Evolutionary conservation across 2,797 vertebrate genomes (phyloP), one percentile per base, ranked within the genome.

Genomic region (Rhinoraja longicauda): DNA sequence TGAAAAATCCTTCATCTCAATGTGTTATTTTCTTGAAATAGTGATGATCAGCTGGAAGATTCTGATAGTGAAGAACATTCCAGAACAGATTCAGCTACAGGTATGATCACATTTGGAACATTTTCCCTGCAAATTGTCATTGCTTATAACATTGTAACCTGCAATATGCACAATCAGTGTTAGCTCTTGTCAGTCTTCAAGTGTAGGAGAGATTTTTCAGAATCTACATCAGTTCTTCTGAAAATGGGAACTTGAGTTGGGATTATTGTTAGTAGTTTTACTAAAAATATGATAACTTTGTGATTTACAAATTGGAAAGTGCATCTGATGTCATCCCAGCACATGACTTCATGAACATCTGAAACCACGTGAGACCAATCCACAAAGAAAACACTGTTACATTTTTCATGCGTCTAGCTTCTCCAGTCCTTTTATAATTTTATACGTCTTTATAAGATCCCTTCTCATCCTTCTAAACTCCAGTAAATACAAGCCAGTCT

Each of bases 51-150:
- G 94, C 94, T 99, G 95, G 99, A 99, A 95, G 99, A 99, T 96
- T 99, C 99, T 59, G 99, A 99, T 96, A 99, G 98, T 93, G 99
- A 99, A 96, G 98, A 99, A 93, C 99, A 98, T 97, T 99, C 99
- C 96, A 97, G 98, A 95, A 99, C 99, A 0, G 99, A 99, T 96
- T 99, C 98, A 90, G 97, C 99, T 93, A 98, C 98, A 94, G 99
- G 99, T 99, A 96, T 72, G 94, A 94, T 79, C 93, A 92, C 88
- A 93, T 86, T 6, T 84, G 93, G 92, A 57, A 78, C 36, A 93
- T 4, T 72, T 5, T 90, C 36, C 1, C 26, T 32, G 13, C 6
- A 8, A 9, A 62, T 36, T 88, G 62, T 62, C 8, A 84, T 12
- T 59, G 59, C 59, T 32, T 8, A 36, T 67, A 64, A 62, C 10